Percentiles rank a stretch among this genome's conserved stretches.
These are phyloP conservation scores for Drosophila equinoxialis DNA, from an alignment of 1,140 invertebrate genomes.

Conservation along the genomic window DNA sequence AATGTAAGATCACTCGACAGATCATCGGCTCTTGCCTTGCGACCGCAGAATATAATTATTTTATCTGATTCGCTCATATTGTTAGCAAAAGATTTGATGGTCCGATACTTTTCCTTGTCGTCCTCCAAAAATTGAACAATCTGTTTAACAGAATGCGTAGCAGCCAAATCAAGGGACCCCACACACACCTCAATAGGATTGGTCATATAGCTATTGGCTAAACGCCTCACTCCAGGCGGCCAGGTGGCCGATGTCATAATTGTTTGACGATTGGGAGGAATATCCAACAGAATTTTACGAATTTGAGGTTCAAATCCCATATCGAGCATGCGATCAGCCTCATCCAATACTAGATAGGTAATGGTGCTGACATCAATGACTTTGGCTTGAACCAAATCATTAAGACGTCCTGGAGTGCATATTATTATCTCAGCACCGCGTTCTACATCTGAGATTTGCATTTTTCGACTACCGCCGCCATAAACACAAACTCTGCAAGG, in stretches of 20 bases:
- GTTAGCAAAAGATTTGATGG: conserved; percentile 67
- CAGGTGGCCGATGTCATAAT: conserved; percentile 96
- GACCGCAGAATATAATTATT: conserved; percentile 94
- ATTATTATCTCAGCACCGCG: conserved; percentile 94
- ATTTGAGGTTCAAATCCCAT: conserved; percentile 96
- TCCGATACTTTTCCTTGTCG: conserved; percentile 88
- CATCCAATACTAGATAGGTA: conserved; percentile 96
- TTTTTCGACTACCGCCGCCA: conserved; percentile 90
- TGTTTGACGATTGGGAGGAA: conserved; percentile 91
- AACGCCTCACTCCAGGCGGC: conserved; percentile 91
- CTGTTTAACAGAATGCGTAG: conserved; percentile 92
- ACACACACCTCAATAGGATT: conserved; percentile 95
- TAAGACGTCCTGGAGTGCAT: conserved; percentile 94
- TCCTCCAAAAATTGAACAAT: conserved; percentile 89
- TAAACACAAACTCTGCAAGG: conserved; percentile 90
- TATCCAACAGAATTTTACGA: conserved; percentile 90
- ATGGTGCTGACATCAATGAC: conserved; percentile 89
- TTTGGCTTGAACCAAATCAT: conserved; percentile 88
- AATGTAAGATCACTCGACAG: conserved; percentile 91
- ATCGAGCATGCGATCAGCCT: conserved; percentile 92
- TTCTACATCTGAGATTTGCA: conserved; percentile 89
- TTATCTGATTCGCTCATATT: conserved; percentile 89
- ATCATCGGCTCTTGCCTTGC: conserved; percentile 91
- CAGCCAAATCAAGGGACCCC: conserved; percentile 92
- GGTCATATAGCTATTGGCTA: conserved; percentile 93